phyloP scores from a whole-genome alignment of 2,888 invertebrate genomes.

The Eupithecia insigniata region DNA sequence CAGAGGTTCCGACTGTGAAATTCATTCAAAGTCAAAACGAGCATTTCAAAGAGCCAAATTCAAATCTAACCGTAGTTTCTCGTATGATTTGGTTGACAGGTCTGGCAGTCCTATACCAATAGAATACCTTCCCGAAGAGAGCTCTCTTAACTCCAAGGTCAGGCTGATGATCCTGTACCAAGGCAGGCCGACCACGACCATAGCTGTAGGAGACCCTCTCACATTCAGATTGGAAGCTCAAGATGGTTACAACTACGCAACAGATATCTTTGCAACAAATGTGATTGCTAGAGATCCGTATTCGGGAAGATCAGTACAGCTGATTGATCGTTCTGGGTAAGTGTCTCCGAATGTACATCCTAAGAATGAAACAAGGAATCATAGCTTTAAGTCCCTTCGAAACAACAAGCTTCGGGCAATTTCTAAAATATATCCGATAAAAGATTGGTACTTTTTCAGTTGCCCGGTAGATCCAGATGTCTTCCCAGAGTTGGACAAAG shows the following conservation, averaged over 20 bases:
- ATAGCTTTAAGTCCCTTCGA: neutral
- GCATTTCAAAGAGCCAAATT: constrained; percentile 40
- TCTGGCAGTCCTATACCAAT: constrained; percentile 96
- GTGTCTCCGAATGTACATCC: constrained; percentile 41
- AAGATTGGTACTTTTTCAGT: constrained; percentile 77
- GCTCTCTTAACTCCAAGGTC: constrained; percentile 94
- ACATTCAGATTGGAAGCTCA: constrained; percentile 95
- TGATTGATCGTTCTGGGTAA: constrained; percentile 95
- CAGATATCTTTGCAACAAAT: constrained; percentile 96
- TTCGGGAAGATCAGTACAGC: constrained; percentile 93
- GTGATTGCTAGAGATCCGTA: constrained; percentile 97
- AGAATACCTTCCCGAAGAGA: constrained; percentile 95
- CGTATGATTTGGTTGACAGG: constrained; percentile 84
- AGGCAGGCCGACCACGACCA: constrained; percentile 95
- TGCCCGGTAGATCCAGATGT: constrained; percentile 96
- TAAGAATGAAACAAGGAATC: neutral
- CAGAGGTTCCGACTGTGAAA: constrained; percentile 32
- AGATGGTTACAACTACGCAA: constrained; percentile 93
- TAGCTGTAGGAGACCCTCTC: constrained; percentile 95
- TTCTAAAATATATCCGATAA: neutral
- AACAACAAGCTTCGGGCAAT: neutral
- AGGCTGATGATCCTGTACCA: constrained; percentile 94
- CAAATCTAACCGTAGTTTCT: constrained; percentile 80
- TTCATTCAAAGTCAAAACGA: constrained; percentile 73
- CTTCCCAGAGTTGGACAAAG: constrained; percentile 94